Base-by-base conservation (phyloP, 2,888 invertebrate species). In the Cantharis nigra region DNA sequence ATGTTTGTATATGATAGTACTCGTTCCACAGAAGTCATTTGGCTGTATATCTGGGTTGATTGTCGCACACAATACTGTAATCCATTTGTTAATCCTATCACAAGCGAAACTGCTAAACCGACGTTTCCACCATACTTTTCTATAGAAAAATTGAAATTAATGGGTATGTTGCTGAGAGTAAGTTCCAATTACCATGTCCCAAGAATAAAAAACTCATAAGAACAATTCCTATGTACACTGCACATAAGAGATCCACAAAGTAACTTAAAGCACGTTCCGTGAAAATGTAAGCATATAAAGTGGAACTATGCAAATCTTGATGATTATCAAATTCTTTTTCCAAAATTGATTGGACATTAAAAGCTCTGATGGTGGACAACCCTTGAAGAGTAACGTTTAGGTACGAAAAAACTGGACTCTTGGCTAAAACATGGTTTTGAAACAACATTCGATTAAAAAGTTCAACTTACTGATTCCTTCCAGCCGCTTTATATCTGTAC, bases 11-110 rank as follows among this genome's bases (percentile, higher is more conserved):
- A 87, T 79, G 87, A 87, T 9, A 87, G 80, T 1, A 95, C 92
- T 87, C 97, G 92, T 88, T 98, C 98, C 0, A 98, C 97, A 7
- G 96, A 94, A 3, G 95, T 96, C 96, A 96, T 95, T 81, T 94
- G 94, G 85, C 96, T 96, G 94, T 88, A 88, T 28, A 88, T 73
- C 78, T 88, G 87, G 20, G 87, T 87, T 80, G 87, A 88, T 78
- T 86, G 87, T 13, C 85, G 81, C 93, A 98, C 96, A 23, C 96
- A 97, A 96, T 97, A 98, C 85, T 94, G 94, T 87, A 94, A 92
- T 92, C 94, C 93, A 23, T 87, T 87, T 0, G 87, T 87, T 49
- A 88, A 79, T 30, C 86, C 84, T 69, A 88, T 85, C 0, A 86
- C 86, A 81, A 88, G 88, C 0, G 88, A 87, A n/a, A 88, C 87